Conservation (phyloP, 2,797 vertebrate genomes). For the Buphagus erythrorhynchus region DNA sequence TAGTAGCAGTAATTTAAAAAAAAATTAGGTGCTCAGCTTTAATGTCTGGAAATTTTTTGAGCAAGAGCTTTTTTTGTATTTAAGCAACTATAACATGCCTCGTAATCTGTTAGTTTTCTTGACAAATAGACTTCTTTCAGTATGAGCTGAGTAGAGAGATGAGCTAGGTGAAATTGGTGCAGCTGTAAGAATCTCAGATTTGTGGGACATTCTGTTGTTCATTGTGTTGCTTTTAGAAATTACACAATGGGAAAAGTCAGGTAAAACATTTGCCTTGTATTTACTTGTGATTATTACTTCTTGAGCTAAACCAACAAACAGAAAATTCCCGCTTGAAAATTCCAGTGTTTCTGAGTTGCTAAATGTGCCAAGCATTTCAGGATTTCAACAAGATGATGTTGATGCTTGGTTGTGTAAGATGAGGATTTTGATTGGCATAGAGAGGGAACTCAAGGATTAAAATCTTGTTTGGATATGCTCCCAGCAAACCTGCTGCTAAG, state of each 20-base stretch:
- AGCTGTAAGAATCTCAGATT: background rate
- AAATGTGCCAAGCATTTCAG: background rate
- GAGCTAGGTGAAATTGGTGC: background rate
- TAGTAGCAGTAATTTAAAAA: background rate
- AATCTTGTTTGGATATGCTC: background rate
- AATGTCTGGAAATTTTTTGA: background rate
- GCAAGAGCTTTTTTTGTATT: background rate
- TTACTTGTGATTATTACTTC: background rate
- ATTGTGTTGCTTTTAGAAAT: background rate
- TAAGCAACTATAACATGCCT: background rate
- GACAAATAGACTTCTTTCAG: background rate
- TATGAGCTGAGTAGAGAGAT: background rate
- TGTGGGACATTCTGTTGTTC: background rate
- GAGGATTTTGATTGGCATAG: background rate
- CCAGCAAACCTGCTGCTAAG: background rate
- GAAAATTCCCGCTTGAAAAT: background rate
- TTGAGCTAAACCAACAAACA: background rate
- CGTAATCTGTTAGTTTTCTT: background rate
- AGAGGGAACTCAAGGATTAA: background rate
- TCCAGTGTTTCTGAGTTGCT: background rate
- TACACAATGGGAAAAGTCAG: background rate
- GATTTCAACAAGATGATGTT: background rate
- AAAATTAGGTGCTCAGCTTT: background rate
- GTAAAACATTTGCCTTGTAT: background rate
- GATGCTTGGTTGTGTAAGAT: fast-evolving